Conservation (phyloP, 2,113 vertebrate genomes). For the Tetrax tetrax region DNA sequence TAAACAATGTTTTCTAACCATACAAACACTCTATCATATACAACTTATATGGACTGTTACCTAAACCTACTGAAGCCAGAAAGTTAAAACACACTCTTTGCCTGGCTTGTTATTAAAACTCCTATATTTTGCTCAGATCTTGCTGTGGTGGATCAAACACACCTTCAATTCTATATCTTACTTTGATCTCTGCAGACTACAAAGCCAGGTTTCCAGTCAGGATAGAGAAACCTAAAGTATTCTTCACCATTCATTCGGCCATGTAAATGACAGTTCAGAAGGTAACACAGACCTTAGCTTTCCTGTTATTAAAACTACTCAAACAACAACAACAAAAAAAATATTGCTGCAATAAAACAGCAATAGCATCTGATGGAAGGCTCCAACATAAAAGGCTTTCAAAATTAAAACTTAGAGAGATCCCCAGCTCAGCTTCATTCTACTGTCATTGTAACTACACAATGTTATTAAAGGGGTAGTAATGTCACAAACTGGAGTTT, state of each 20-base stretch:
- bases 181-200: conserved; percentile 19
- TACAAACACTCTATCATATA: neutral
- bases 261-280: neutral
- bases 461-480: neutral
- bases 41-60: neutral
- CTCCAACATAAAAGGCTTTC: neutral
- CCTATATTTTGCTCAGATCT: neutral
- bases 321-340: neutral
- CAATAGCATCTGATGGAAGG: neutral
- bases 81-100: neutral
- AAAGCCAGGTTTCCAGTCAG: neutral
- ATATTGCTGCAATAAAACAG: neutral
- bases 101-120: neutral
- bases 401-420: neutral
- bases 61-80: neutral
- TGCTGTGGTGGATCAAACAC: neutral
- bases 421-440: neutral
- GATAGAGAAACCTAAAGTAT: neutral
- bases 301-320: neutral
- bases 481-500: neutral
- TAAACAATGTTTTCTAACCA: conserved; percentile 22
- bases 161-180: neutral
- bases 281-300: neutral
- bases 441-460: neutral
- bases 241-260: neutral